Evolutionary conservation across 2,113 vertebrate genomes (phyloP), one percentile per base, ranked within the genome.

Genomic region (Bagarius yarrelli): DNA sequence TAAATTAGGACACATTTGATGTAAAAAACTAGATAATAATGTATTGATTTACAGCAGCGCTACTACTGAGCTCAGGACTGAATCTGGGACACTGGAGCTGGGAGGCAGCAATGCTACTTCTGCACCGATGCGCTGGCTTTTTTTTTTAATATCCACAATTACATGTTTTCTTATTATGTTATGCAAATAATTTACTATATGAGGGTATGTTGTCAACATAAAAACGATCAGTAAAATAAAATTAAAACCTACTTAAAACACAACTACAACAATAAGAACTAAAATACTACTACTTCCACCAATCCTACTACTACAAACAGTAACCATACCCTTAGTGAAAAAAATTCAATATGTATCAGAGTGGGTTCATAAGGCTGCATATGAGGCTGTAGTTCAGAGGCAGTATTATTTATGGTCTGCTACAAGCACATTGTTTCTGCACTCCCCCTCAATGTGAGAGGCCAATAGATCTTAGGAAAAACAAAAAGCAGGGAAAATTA

Each of bases 401-500:
- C 78, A 66, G 60, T 25, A 76, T n/a, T 63, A 13, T 79, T 23
- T 50, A 69, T 53, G 81, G 75, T 55, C 72, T 79, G 59, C 60
- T 66, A 64, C 78, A 74, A 59, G 52, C 67, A 73, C 57, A 47
- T 61, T 66, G 69, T 71, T 44, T 66, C 76, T 32, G 60, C 47
- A 69, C 74, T 78, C n/a, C 71, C 19, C 76, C 27, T 18, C 57
- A 36, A 25, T 61, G 70, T 83, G 53, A 78, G 78, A 75, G 64
- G 57, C 63, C 78, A 81, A 77, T 74, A 81, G 73, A 79, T 55
- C 53, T 85, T 76, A 81, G 47, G 63, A 69, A 79, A 74, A 30
- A 82, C 55, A 84, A 78, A 82, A 82, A 76, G 66, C 16, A 44
- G 44, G 36, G 57, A 77, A 70, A 81, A 52, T 75, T 27, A 72